phyloP scores from a whole-genome alignment of 2,113 vertebrate genomes.

The Corythornis madagascariensis region DNA sequence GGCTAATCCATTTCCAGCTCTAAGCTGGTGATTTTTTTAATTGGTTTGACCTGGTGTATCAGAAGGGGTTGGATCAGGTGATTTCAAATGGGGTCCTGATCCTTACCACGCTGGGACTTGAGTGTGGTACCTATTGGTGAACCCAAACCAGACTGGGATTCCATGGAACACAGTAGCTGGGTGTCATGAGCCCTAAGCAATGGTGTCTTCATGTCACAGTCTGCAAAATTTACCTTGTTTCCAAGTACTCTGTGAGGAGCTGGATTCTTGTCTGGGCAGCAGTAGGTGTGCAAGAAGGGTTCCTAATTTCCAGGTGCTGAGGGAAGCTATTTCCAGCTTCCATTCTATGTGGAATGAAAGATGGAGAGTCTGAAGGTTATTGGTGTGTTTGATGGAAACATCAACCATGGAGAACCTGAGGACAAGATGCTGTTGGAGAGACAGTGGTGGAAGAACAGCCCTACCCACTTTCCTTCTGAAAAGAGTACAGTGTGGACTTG shows the following conservation, averaged over 20 bases:
- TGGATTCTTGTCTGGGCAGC: background rate
- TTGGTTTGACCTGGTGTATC: background rate
- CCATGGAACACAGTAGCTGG: accelerated
- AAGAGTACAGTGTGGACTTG: accelerated
- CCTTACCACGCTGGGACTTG: background rate
- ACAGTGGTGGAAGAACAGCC: no score
- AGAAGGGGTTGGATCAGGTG: background rate
- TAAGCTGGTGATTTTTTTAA: background rate
- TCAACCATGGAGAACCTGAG: background rate
- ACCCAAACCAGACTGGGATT: no score
- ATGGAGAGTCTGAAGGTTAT: background rate
- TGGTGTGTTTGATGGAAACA: background rate
- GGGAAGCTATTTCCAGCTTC: background rate
- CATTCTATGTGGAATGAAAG: background rate
- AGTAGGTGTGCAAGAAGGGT: background rate
- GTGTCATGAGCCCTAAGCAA: background rate
- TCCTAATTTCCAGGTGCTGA: background rate
- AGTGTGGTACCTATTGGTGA: no score
- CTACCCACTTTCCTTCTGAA: background rate
- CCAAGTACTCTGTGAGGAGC: background rate
- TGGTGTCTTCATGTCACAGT: background rate
- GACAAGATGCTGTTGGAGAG: background rate
- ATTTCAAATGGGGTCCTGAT: background rate
- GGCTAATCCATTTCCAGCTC: background rate
- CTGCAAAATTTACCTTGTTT: background rate